Base-by-base conservation (phyloP, 2,888 invertebrate genomes). In the Torymus tubicola region DNA sequence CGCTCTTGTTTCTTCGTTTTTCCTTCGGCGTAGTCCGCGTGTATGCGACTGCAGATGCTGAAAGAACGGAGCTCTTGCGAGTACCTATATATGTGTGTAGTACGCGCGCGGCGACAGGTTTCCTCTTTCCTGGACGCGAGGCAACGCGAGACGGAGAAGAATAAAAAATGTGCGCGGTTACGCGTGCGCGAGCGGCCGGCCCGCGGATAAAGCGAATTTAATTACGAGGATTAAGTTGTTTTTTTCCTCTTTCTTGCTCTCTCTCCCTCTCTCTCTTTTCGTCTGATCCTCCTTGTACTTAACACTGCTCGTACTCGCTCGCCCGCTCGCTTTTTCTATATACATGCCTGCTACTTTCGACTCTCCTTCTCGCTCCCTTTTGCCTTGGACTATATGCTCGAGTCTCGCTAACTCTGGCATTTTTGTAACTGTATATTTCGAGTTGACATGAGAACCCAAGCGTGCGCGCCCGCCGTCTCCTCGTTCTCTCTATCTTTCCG, bases 381-480 rank as follows among this genome's bases (percentile, higher is more conserved):
- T 42, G 61, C 21, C 21, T 71, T 53, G 16, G 52, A 1, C n/a
- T 31, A 31, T 31, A 18, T 42, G 24, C 58, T 58, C 53, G 42
- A 70, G 69, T 53, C 13, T 60, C 60, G 24, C 42, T 16, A 64
- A 31, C 21, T 31, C 13, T 12, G 73, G 50, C 16, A 57, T 57
- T 74, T 65, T 65, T 73, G 53, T 73, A 73, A 73, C 72, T 57
- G 73, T 74, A 74, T 74, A 64, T 74, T 57, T 63, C 21, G 52
- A 18, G 16, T 52, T 2, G 16, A 16, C 31, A 60, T 57, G 73
- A 31, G 55, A 64, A 73, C 14, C 57, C 0, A 3, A 31, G 31
- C 31, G 31, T 31, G 8, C 31, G 3, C 24, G n/a, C n/a, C 24
- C 24, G 24, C 24, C 24, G 0, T 8, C 31, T 31, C 8, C 31